Percentiles rank a stretch among this genome's conserved stretches.
Evolutionary conservation across 2,888 invertebrate genomes (phyloP).

Genomic region (Sesamia inferens): DNA sequence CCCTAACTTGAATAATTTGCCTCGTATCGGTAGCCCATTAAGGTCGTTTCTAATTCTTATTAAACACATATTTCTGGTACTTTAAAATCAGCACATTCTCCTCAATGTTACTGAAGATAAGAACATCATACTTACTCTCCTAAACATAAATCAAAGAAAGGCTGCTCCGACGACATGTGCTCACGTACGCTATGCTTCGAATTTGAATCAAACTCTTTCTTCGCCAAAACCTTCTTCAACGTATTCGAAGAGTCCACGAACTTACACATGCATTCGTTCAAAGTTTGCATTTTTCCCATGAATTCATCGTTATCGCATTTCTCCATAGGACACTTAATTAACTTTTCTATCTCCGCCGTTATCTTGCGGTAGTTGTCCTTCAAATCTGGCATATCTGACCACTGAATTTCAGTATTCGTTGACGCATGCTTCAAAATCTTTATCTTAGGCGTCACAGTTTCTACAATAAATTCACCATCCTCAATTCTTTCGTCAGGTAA

Average conservation of each 20-base stretch:
- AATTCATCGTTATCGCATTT: conserved; percentile 72
- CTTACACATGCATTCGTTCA: conserved; percentile 85
- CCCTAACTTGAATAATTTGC: too few relatives aligned
- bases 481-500: conserved; percentile 73
- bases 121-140: conserved; percentile 77
- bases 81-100: not conserved
- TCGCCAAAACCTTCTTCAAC: conserved; percentile 79
- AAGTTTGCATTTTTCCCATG: conserved; percentile 79
- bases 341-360: conserved; percentile 74
- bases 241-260: conserved; percentile 83
- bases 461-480: conserved; percentile 82
- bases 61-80: not conserved
- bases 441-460: conserved; percentile 80
- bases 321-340: conserved; percentile 70
- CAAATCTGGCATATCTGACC: conserved; percentile 74
- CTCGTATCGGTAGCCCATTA: too few relatives aligned
- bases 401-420: conserved; percentile 79
- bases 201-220: conserved; percentile 78
- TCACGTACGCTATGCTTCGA: conserved; percentile 70
- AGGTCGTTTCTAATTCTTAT: not conserved
- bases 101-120: not conserved
- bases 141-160: conserved; percentile 77
- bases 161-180: conserved; percentile 67
- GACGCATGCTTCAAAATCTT: conserved; percentile 80
- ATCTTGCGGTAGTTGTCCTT: conserved; percentile 73